Base-by-base conservation (phyloP, 2,113 vertebrate genomes). In the Antidorcas marsupialis region DNA sequence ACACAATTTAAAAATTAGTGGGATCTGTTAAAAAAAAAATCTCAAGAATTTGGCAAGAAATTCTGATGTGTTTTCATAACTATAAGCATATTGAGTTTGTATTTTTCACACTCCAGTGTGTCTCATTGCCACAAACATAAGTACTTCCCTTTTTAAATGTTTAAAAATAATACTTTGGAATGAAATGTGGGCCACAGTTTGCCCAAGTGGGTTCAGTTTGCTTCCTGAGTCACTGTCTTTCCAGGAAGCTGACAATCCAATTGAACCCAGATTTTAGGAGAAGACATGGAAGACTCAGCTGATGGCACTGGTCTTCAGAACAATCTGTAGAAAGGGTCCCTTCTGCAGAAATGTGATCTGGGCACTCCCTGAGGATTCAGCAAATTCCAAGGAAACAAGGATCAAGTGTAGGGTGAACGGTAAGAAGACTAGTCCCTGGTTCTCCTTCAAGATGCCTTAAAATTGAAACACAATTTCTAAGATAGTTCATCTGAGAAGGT, bases 41-140 rank as follows among this genome's bases (percentile, higher is more conserved):
- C 57, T 97, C 57, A 98, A 94, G 95, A 97, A 98, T 95, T 96
- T 97, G 87, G 92, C 83, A 94, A 94, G 59, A 93, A 81, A 96
- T 89, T 91, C 52, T 97, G 85, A 81, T 50, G 67, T 82, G 57
- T 91, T 89, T 96, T 94, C n/a, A 0, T 97, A 97, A 97, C 45
- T 97, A 89, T 89, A 97, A 97, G 57, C 97, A 95, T 76, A 91
- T 64, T 96, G 78, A 47, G 19, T 71, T 96, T 94, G 71, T 93
- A 81, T 82, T 96, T 94, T 94, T 97, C 95, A 94, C 86, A 27
- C 43, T 74, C 33, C 55, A 93, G 14, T 88, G 89, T 96, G 95
- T 89, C 62, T 97, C 59, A 82, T 45, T 97, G 94, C 47, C 83
- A 93, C 30, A 95, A 95, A 96, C 95, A 81, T 95, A 95, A 97